A percentile compares a stretch with the other conserved stretches of the same genome.
phyloP scores from a whole-genome alignment of 2,888 invertebrate genomes.

The Metopia argyrocephala region DNA sequence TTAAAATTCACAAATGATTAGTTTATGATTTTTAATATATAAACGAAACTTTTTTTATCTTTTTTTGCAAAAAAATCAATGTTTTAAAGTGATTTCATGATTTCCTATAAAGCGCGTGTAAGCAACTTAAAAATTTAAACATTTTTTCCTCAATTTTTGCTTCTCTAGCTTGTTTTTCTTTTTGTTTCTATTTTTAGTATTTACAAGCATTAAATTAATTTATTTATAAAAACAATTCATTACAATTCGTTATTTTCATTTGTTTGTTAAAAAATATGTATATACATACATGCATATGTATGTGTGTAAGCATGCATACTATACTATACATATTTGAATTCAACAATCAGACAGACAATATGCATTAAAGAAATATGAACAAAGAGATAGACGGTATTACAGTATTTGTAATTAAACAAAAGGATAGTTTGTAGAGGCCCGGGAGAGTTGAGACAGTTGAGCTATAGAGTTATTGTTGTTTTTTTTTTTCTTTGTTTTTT shows the following conservation, averaged over 20 bases:
- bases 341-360: constrained; percentile 32
- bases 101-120: constrained; percentile 27
- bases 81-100: neutral
- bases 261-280: neutral
- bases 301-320: too few relatives aligned
- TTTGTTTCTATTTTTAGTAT: neutral
- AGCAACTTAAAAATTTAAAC: constrained; percentile 10
- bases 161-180: neutral
- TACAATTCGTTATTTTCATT: neutral
- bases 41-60: too few relatives aligned
- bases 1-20: too few relatives aligned
- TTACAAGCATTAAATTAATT: neutral
- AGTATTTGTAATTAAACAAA: constrained; percentile 35
- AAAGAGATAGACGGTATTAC: constrained; percentile 26
- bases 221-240: neutral
- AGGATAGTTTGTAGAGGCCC: neutral
- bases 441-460: too few relatives aligned
- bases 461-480: neutral
- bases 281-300: neutral
- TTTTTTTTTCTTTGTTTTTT: neutral
- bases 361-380: constrained; percentile 16
- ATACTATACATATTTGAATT: too few relatives aligned
- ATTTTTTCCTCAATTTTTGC: constrained; percentile 5
- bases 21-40: neutral
- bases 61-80: neutral